Evolutionary conservation across 2,797 vertebrate genomes (phyloP), one percentile per base, ranked within the genome.

Genomic region (Adrianichthys oophorus): DNA sequence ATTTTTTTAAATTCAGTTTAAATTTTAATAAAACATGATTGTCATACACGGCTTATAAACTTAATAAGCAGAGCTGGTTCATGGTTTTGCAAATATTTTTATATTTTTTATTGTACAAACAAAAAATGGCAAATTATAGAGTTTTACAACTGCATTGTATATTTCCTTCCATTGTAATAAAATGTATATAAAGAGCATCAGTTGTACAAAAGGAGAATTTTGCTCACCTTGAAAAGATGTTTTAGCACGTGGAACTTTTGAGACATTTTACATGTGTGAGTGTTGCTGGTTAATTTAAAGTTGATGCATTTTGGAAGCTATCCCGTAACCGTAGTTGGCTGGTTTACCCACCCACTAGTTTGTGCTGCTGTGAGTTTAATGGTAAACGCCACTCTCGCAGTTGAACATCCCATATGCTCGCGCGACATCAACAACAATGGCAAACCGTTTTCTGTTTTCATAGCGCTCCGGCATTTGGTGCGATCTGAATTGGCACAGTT

Each of bases 371-470:
- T 47, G 80, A 74, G 82, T 84, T 81, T 83, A 85, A 84, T 80
- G 84, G 82, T 84, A 80, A 82, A 59, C 62, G 78, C 77, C 60
- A 86, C 78, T 72, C 74, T 73, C 77, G 63, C 15, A 71, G 74
- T 70, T 64, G 69, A 60, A 78, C 84, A 79, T 80, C 84, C 77
- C 85, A 85, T 79, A 72, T 71, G 72, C 68, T 80, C 82, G 75
- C 82, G 79, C 79, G 85, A 87, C 87, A 78, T 74, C 84, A 86
- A 87, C 85, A 90, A 91, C 89, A 91, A 90, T 89, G 85, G 85
- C 86, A 90, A 84, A 82, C 78, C 82, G 55, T 74, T 32, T 67
- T 79, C 60, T 87, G 87, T 89, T 88, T 76, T 81, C 83, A 79
- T 82, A 83, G 78, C 32, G 32, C 32, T 12, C 32, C 10, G 32